Conservation (phyloP, 2,113 vertebrate species). For the Catagonus wagneri region DNA sequence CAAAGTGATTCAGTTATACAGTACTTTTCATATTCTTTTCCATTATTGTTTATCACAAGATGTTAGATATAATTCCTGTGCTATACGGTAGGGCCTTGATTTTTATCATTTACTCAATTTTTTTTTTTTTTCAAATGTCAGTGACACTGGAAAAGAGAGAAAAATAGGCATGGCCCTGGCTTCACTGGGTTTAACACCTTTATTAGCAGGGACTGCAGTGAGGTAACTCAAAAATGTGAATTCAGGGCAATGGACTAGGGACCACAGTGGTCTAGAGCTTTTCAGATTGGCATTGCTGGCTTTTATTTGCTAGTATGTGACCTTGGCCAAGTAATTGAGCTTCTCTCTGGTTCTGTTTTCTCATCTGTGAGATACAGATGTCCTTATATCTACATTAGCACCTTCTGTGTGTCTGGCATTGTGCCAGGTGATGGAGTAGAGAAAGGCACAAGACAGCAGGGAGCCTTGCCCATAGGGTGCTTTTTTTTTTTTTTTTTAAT, state of each 20-base stretch:
- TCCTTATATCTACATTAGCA: background rate
- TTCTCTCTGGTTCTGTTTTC: background rate
- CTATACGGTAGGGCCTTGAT: too few relatives aligned
- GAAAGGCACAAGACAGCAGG: accelerated
- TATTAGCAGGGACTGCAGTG: too few relatives aligned
- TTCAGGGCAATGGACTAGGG: accelerated
- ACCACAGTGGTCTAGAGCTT: accelerated
- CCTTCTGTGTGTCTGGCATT: background rate
- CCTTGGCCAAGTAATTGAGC: background rate
- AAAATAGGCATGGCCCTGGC: background rate
- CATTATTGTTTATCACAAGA: too few relatives aligned
- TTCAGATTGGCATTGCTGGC: too few relatives aligned
- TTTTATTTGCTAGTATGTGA: background rate
- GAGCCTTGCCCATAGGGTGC: background rate
- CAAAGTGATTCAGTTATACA: too few relatives aligned
- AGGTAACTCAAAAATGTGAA: background rate
- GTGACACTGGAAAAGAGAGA: background rate
- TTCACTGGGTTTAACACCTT: background rate
- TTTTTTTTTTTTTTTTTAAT: too few relatives aligned
- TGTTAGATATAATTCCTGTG: too few relatives aligned
- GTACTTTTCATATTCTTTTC: too few relatives aligned
- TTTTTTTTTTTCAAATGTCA: background rate
- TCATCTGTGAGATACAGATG: background rate
- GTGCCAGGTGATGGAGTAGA: background rate
- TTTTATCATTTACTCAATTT: background rate